Evolutionary conservation across 2,888 invertebrate species (phyloP).

Genomic region (Mechanitis mazaeus): DNA sequence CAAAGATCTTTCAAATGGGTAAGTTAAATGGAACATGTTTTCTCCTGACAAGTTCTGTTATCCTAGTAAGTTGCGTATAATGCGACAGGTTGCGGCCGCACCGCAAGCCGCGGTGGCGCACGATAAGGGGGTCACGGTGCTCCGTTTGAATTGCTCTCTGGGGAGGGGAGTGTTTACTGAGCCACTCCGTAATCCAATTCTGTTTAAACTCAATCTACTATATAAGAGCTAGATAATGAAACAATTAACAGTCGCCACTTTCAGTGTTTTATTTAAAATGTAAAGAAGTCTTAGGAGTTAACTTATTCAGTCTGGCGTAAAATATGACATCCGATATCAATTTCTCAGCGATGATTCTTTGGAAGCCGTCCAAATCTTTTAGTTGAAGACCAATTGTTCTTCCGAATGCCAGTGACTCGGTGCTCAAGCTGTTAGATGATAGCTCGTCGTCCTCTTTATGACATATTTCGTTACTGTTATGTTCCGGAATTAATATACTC

Average conservation of each 20-base stretch:
- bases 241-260: too few species aligned
- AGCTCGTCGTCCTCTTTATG: constrained; percentile 3
- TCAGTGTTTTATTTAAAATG: constrained; percentile 7
- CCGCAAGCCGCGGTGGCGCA: constrained; percentile 34
- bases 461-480: neutral
- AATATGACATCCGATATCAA: constrained; percentile 46
- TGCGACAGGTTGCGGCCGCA: constrained; percentile 58
- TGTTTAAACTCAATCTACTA: too few species aligned
- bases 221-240: too few species aligned
- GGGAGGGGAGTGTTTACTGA: constrained; percentile 18
- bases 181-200: too few species aligned
- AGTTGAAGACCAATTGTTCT: constrained; percentile 38
- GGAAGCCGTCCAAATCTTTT: constrained; percentile 33
- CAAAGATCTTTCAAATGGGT: constrained; percentile 6
- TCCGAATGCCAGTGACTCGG: constrained; percentile 30
- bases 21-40: constrained; percentile 20
- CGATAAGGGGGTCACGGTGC: constrained; percentile 17
- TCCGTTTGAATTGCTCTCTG: constrained; percentile 24
- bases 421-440: neutral
- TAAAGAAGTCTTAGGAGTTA: constrained; percentile 20
- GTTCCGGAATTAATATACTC: too few species aligned
- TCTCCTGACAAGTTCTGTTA: constrained; percentile 43
- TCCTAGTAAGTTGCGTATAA: constrained; percentile 69
- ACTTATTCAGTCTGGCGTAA: constrained; percentile 35
- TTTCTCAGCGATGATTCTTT: constrained; percentile 42